Evolutionary conservation across 2,797 vertebrate species (phyloP), one percentile per base, ranked within the genome.

Genomic region (Myotis myotis): DNA sequence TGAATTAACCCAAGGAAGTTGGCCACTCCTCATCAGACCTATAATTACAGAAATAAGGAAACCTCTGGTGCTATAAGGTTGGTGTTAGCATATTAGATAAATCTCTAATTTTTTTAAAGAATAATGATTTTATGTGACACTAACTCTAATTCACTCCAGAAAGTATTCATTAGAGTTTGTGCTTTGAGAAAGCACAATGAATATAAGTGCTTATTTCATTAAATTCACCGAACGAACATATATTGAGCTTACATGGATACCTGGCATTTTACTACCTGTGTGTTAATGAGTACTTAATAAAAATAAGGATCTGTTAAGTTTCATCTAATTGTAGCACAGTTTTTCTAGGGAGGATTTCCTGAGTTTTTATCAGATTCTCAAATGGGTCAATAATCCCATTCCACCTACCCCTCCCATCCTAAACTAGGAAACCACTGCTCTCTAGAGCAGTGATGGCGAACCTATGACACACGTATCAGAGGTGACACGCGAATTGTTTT

Each of bases 111-210:
- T 36, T 62, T 91, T 47, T 75, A 36, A 25, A 80, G 36, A 84
- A 81, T 55, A 76, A 62, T 66, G 1, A 9, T 57, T 87, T 44
- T 55, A 74, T 22, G 3, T 87, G 36, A 47, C 44, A 33, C 3
- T 89, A 81, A 11, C 8, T 76, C 53, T 76, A 78, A 82, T 16
- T 79, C 9, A 79, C 13, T 47, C 20, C 41, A 72, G 44, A 78
- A 80, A 87, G 4, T 44, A 91, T 28, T 95, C 47, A 19, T 60
- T 88, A 79, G 89, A 75, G 44, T 38, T 60, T 82, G 33, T 75
- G n/a, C 71, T 88, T 92, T 86, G 38, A 94, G 83, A 79, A 87
- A 91, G 47, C 6, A 6, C 17, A 53, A 41, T 87, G 71, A 95
- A 60, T 68, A 49, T 15, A 60, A 92, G n/a, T 0, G 4, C 2